These are phyloP conservation scores for Antechinus stuartii DNA, from an alignment of 2,113 vertebrate genomes.

Conservation along the genomic window DNA sequence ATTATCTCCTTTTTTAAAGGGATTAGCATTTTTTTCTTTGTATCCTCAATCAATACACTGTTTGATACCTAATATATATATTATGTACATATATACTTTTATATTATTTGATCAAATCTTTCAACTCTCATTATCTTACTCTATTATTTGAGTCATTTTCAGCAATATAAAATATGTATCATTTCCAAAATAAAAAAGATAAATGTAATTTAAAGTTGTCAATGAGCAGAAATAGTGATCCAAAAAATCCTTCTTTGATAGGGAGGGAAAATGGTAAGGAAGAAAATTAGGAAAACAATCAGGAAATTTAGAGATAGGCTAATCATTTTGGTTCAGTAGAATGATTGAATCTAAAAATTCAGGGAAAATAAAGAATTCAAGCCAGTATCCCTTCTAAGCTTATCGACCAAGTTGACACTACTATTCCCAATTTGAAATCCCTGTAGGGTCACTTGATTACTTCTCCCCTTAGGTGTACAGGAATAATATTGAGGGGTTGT, in stretches of 20 bases:
- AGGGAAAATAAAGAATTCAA: background rate
- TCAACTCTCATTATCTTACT: too few species aligned
- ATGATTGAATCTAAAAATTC: background rate
- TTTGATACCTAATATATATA: too few species aligned
- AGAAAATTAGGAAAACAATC: fast-evolving
- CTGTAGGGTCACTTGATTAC: background rate
- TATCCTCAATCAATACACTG: too few species aligned
- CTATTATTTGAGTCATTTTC: background rate
- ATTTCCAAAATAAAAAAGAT: slow-evolving; percentile 17
- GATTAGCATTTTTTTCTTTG: too few species aligned
- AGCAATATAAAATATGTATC: background rate
- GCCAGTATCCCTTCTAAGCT: background rate
- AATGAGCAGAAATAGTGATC: background rate
- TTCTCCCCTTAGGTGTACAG: too few species aligned
- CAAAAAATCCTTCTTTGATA: background rate
- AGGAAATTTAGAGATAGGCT: background rate
- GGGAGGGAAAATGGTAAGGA: background rate
- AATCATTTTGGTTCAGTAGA: background rate
- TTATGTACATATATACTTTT: too few species aligned
- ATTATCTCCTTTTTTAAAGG: too few species aligned
- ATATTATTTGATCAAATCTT: too few species aligned
- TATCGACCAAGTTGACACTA: background rate
- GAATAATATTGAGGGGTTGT: too few species aligned
- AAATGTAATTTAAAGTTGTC: background rate
- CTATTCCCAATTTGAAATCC: background rate